Evolutionary conservation across 2,888 invertebrate genomes (phyloP), one percentile per base, ranked within the genome.

Genomic region (Sarcophaga rosellei): DNA sequence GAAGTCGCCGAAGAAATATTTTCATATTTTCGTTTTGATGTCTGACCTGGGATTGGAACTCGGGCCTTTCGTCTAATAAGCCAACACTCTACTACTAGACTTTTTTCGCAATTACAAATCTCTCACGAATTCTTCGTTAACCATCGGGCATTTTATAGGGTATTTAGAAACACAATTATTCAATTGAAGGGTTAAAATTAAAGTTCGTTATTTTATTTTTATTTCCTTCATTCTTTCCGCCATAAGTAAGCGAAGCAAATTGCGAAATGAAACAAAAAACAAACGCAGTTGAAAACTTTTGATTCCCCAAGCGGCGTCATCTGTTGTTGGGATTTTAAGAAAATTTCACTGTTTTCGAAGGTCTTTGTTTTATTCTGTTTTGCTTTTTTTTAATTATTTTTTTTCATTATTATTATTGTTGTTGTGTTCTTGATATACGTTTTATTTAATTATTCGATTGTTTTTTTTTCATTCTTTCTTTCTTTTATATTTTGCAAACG

Each of bases 271-370:
- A 23, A 72, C n/a, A 62, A 45, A 65, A 63, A 45, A 69, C 15
- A 74, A 81, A 74, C 69, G 17, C 61, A 72, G 81, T 63, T 61
- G 59, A 76, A 82, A 87, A 87, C 80, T 85, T 87, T 85, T 87
- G 80, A 87, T 85, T 87, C 85, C 85, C 75, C 11, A 69, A 76
- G 79, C 81, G 85, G 82, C 87, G 85, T 80, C 87, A 87, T 80
- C 87, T 87, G 85, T 84, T 84, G 75, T 75, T 74, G 77, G 62
- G 57, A 21, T 76, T 85, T 45, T 21, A 47, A n/a, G 12, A 53
- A 77, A 80, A 69, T 76, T 83, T 76, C 66, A 53, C 53, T 53
- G 15, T 17, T 53, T 53, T 53, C 17, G 17, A 53, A 53, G 53
- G 53, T 25, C n/a, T 77, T 62, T 63, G 59, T 47, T 21, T 75